These are phyloP conservation scores for Drosophila fungiperda DNA, from an alignment of 2,888 invertebrate genomes.

Conservation along the genomic window DNA sequence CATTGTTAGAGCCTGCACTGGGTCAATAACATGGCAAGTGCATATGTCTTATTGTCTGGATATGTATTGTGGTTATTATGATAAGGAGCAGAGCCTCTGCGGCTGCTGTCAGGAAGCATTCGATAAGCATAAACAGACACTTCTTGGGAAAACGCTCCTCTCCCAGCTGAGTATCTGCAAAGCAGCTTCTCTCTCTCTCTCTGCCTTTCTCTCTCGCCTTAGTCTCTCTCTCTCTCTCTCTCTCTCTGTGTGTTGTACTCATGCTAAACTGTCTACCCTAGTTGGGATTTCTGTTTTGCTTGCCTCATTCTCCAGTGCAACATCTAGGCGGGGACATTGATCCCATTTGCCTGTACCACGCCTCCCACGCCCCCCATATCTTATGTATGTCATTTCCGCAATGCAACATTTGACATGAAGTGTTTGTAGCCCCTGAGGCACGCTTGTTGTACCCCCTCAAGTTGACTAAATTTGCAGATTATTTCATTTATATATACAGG, in stretches of 20 bases:
- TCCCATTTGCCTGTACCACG: constrained; percentile 60
- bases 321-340: constrained; percentile 71
- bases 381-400: constrained; percentile 77
- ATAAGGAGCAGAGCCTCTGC: constrained; percentile 36
- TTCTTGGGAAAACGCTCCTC: constrained; percentile 1
- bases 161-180: constrained; percentile 25
- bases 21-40: constrained; percentile 79
- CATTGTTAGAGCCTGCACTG: constrained; percentile 50
- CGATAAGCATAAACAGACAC: constrained; percentile 55
- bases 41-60: constrained; percentile 41
- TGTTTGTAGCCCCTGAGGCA: constrained; percentile 40
- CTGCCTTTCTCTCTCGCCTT: neutral
- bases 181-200: constrained; percentile 7
- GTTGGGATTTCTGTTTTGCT: constrained; percentile 70
- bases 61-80: constrained; percentile 43
- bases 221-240: neutral
- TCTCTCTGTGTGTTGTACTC: constrained; percentile 8
- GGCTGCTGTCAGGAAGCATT: constrained; percentile 34
- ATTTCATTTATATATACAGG: constrained; percentile 4
- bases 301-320: constrained; percentile 63
- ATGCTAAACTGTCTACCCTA: constrained; percentile 15
- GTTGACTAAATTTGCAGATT: neutral
- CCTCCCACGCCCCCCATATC: constrained; percentile 8
- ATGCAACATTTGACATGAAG: constrained; percentile 21
- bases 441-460: constrained; percentile 15